Percentiles rank a stretch among this genome's conserved stretches.
phyloP scores from a whole-genome alignment of 1,140 invertebrate genomes.

The Oreohelix idahoensis region DNA sequence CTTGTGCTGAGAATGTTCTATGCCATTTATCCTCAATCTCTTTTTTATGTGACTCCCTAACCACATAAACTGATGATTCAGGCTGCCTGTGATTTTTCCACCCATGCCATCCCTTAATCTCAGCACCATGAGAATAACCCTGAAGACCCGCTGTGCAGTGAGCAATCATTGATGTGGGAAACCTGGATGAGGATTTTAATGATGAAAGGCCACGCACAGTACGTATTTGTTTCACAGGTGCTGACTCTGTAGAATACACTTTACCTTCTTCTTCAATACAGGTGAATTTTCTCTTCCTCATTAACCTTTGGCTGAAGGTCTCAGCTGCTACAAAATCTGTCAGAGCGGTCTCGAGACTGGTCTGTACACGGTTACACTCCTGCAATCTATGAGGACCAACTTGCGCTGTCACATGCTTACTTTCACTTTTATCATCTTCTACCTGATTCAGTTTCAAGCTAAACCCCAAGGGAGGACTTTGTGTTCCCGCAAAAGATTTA shows the following conservation, averaged over 20 bases:
- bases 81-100: too few relatives aligned
- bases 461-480: background rate
- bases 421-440: background rate
- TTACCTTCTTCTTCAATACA: conserved; percentile 30
- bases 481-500: background rate
- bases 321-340: background rate
- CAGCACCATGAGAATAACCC: too few relatives aligned
- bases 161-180: background rate
- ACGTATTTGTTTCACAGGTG: background rate
- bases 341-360: background rate
- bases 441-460: background rate
- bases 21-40: background rate
- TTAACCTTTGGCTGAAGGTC: conserved; percentile 20
- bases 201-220: background rate
- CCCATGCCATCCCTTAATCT: too few relatives aligned
- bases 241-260: background rate
- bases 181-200: background rate
- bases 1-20: background rate
- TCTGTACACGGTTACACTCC: too few relatives aligned
- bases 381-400: background rate
- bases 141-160: too few relatives aligned
- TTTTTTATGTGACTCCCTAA: background rate
- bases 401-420: background rate
- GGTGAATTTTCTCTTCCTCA: conserved; percentile 44
- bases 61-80: background rate